Evolutionary conservation across 2,888 invertebrate species (phyloP).

Genomic region (Odontocolon sp.): DNA sequence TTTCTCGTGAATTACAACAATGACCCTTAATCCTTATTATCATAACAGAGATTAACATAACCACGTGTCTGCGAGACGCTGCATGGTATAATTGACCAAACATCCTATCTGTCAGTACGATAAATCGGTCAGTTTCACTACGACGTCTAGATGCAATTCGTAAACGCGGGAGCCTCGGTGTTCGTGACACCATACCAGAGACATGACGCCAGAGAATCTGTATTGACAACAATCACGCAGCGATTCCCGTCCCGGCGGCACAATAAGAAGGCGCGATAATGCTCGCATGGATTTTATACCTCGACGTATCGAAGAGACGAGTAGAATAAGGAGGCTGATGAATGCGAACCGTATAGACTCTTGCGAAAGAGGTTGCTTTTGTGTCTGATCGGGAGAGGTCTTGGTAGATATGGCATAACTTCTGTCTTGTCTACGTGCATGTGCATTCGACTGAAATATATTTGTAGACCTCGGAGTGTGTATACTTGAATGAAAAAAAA

Average conservation of each 20-base stretch:
- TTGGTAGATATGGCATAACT: constrained; percentile 60
- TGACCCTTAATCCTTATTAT: constrained; percentile 50
- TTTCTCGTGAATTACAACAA: constrained; percentile 37
- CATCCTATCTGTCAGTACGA: too few species aligned
- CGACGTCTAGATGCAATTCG: too few species aligned
- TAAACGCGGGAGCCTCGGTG: constrained; percentile 11
- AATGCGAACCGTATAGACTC: constrained; percentile 31
- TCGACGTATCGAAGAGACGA: constrained; percentile 19
- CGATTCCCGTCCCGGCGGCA: constrained; percentile 10
- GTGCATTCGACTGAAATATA: constrained; percentile 5
- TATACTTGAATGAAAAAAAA: background rate
- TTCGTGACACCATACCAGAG: constrained; percentile 36
- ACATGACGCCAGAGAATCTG: constrained; percentile 42
- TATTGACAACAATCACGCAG: constrained; percentile 32
- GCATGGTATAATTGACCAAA: too few species aligned
- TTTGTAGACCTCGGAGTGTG: background rate
- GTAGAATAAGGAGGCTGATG: constrained; percentile 40
- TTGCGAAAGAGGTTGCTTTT: constrained; percentile 56
- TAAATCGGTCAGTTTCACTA: too few species aligned
- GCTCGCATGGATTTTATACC: constrained; percentile 29
- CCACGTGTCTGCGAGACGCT: background rate
- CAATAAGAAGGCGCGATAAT: constrained; percentile 54
- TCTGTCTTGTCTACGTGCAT: constrained; percentile 14
- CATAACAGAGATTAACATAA: constrained; percentile 8
- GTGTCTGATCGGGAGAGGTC: constrained; percentile 35